Conservation (phyloP, 2,888 invertebrate species). For the Athrips mouffetella region DNA sequence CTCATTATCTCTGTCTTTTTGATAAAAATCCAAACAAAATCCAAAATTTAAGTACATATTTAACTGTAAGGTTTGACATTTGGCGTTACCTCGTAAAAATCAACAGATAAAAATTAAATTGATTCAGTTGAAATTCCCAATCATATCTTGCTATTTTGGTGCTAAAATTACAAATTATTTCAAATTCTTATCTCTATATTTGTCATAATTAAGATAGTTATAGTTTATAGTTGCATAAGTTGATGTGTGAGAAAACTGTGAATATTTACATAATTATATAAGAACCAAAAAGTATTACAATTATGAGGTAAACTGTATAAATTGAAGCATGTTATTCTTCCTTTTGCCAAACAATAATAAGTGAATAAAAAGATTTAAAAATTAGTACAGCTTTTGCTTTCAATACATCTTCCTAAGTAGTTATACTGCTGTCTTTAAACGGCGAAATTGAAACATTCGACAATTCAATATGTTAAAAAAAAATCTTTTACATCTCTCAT, state of each 20-base stretch:
- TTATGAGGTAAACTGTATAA: slow-evolving; percentile 36
- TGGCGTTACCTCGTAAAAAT: neutral
- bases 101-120: neutral
- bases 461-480: too few relatives aligned
- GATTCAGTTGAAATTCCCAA: slow-evolving; percentile 22
- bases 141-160: slow-evolving; percentile 62
- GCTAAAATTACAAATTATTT: slow-evolving; percentile 49
- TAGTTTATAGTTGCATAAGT: slow-evolving; percentile 15
- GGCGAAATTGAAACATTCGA: too few relatives aligned
- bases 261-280: slow-evolving; percentile 39
- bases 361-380: slow-evolving; percentile 62
- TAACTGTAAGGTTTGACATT: too few relatives aligned
- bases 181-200: slow-evolving; percentile 26
- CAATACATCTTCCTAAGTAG: neutral
- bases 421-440: too few relatives aligned
- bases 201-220: slow-evolving; percentile 7
- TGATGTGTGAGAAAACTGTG: slow-evolving; percentile 17
- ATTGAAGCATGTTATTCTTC: slow-evolving; percentile 59
- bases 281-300: slow-evolving; percentile 75
- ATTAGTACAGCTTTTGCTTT: slow-evolving; percentile 4
- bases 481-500: too few relatives aligned
- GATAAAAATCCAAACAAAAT: too few relatives aligned
- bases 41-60: too few relatives aligned
- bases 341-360: slow-evolving; percentile 72
- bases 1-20: too few relatives aligned